Evolutionary conservation across 1,140 invertebrate genomes (phyloP).

Genomic region (Drosophila tsacasi): DNA sequence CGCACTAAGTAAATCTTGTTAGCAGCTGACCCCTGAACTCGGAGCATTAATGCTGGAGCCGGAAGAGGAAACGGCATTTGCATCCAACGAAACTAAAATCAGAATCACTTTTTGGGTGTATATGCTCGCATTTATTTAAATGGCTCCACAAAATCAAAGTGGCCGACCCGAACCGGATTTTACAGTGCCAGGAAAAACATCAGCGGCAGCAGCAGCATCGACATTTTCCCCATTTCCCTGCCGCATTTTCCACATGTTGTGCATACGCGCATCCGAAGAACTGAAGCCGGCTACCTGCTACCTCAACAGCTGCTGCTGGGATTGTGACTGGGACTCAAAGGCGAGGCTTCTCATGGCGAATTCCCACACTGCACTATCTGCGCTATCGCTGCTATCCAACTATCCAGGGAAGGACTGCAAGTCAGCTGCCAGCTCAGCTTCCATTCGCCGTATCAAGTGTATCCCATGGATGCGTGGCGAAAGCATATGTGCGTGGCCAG

Average conservation of each 20-base stretch:
- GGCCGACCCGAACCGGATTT: slow-evolving; percentile 45
- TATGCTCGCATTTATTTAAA: slow-evolving; percentile 29
- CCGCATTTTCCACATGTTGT: slow-evolving; percentile 69
- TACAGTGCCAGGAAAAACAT: slow-evolving; percentile 26
- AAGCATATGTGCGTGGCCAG: slow-evolving; percentile 62
- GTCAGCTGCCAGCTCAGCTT: slow-evolving; percentile 65
- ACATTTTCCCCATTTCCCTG: slow-evolving; percentile 53
- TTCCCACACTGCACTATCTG: slow-evolving; percentile 63
- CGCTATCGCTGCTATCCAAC: slow-evolving; percentile 35
- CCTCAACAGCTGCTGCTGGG: slow-evolving; percentile 15
- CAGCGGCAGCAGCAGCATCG: slow-evolving; percentile 8
- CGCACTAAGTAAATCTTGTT: slow-evolving; percentile 50
- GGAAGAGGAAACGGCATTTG: slow-evolving; percentile 43
- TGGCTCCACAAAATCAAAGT: slow-evolving; percentile 44
- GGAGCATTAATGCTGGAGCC: neutral
- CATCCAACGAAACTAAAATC: slow-evolving; percentile 35
- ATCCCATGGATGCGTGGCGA: slow-evolving; percentile 49
- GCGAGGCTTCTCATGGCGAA: slow-evolving; percentile 72
- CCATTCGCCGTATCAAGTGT: slow-evolving; percentile 61
- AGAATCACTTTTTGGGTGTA: slow-evolving; percentile 12
- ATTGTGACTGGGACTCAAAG: slow-evolving; percentile 20
- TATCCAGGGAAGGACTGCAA: slow-evolving; percentile 65
- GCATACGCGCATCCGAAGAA: slow-evolving; percentile 52
- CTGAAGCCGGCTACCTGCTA: slow-evolving; percentile 50
- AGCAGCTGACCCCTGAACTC: slow-evolving; percentile 47